Conservation (phyloP, 2,113 vertebrate genomes). For the Isichthys henryi region DNA sequence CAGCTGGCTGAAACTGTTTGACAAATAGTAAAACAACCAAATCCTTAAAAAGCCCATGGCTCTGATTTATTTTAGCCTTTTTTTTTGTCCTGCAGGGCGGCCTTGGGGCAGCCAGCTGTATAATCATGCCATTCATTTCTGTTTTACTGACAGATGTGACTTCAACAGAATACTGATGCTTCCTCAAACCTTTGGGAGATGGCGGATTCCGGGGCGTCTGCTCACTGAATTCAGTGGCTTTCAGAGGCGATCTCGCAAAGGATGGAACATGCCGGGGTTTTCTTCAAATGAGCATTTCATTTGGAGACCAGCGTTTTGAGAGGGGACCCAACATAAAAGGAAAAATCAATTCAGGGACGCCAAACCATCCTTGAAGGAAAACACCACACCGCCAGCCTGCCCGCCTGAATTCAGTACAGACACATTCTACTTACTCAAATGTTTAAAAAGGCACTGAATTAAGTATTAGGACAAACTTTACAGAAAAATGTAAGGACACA, state of each 20-base stretch:
- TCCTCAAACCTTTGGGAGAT: slow-evolving; percentile 52
- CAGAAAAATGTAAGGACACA: not conserved
- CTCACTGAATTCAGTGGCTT: slow-evolving; percentile 47
- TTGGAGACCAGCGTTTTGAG: slow-evolving; percentile 23
- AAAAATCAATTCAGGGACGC: not conserved
- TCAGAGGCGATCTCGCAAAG: slow-evolving; percentile 41
- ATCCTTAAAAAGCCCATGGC: slow-evolving; percentile 29
- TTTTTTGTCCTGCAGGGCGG: slow-evolving; percentile 38
- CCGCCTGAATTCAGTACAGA: not conserved
- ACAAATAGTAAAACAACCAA: slow-evolving; percentile 56
- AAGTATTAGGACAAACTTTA: not conserved
- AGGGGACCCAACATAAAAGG: slow-evolving; percentile 12
- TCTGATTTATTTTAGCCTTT: slow-evolving; percentile 33
- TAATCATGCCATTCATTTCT: slow-evolving; percentile 57
- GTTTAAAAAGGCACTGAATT: not conserved
- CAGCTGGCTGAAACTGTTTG: slow-evolving; percentile 50
- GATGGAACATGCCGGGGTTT: not conserved
- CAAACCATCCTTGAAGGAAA: not conserved
- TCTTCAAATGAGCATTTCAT: slow-evolving; percentile 31
- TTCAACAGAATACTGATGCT: slow-evolving; percentile 46
- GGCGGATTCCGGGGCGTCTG: slow-evolving; percentile 43
- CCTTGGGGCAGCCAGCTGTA: slow-evolving; percentile 58
- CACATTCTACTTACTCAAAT: not conserved
- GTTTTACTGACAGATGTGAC: slow-evolving; percentile 67
- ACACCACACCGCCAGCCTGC: not conserved